Percentiles rank a stretch among this genome's conserved stretches.
Conservation (phyloP, 2,888 invertebrate species). For the Siphlonurus alternatus region DNA sequence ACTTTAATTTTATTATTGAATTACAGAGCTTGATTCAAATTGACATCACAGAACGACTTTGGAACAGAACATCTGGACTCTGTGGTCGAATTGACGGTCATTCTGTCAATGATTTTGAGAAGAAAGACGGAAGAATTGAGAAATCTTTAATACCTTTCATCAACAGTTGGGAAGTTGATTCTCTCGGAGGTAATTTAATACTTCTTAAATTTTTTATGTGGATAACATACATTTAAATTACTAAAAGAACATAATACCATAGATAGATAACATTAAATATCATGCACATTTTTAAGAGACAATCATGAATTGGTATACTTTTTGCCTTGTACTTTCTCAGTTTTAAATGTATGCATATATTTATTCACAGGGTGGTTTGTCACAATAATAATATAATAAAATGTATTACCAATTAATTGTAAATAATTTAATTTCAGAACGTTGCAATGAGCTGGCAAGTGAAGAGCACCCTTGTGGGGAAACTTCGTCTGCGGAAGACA, state of each 20-base stretch:
- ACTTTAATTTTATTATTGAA: conserved; percentile 5
- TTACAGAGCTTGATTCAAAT: conserved; percentile 44
- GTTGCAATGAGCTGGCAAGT: conserved; percentile 35
- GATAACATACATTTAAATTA: too few species aligned
- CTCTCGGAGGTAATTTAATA: conserved; percentile 20
- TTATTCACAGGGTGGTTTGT: too few species aligned
- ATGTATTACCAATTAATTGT: background rate
- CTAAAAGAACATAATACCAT: too few species aligned
- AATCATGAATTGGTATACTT: too few species aligned
- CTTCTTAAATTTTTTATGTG: too few species aligned
- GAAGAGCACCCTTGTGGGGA: conserved; percentile 33
- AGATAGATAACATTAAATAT: too few species aligned
- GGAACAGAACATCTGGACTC: conserved; percentile 66
- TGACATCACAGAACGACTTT: conserved; percentile 46
- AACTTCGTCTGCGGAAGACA: conserved; percentile 23
- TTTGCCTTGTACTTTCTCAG: conserved; percentile 8
- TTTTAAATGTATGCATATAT: background rate
- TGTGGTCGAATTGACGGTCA: conserved; percentile 65
- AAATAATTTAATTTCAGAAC: conserved; percentile 25
- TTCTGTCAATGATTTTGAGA: conserved; percentile 46
- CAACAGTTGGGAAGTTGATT: conserved; percentile 22
- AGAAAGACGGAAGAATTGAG: conserved; percentile 36
- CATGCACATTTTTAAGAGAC: too few species aligned
- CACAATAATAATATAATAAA: background rate
- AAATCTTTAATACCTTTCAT: conserved; percentile 26